Conservation (phyloP, 2,888 invertebrate genomes). For the Pseudococcus jackbeardsleyi region DNA sequence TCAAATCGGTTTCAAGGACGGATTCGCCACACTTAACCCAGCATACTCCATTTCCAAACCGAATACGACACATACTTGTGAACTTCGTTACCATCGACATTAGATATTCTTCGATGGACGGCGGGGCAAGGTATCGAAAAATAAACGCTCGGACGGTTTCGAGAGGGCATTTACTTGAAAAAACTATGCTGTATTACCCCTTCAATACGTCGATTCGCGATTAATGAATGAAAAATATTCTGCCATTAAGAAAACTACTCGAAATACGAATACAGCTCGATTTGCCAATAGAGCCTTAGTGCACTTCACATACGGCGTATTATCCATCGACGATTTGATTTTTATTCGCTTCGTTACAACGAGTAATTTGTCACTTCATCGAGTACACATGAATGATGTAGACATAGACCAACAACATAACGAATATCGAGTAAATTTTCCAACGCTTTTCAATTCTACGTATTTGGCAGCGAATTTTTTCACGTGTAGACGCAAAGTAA, state of each 20-base stretch:
- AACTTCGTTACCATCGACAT: too few species aligned
- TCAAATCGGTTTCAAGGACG: too few species aligned
- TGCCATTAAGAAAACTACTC: background rate
- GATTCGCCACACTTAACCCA: too few species aligned
- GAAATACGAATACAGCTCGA: background rate
- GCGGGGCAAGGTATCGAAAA: background rate
- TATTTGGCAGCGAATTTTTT: background rate
- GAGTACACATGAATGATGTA: background rate
- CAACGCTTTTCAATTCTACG: background rate
- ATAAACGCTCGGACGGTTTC: background rate
- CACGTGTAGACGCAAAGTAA: background rate
- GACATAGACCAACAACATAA: background rate
- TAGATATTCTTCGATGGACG: too few species aligned
- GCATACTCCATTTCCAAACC: too few species aligned
- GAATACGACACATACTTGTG: too few species aligned
- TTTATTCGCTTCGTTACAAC: background rate
- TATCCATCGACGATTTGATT: background rate
- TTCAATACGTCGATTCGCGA: background rate
- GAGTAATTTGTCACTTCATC: background rate
- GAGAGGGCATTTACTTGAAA: background rate
- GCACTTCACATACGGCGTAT: background rate
- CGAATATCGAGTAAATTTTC: background rate
- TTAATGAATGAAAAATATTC: constrained; percentile 3
- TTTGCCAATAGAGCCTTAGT: too few species aligned
- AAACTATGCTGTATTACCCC: background rate